Evolutionary conservation across 2,113 vertebrate species (phyloP).

Genomic region (Cervus canadensis): DNA sequence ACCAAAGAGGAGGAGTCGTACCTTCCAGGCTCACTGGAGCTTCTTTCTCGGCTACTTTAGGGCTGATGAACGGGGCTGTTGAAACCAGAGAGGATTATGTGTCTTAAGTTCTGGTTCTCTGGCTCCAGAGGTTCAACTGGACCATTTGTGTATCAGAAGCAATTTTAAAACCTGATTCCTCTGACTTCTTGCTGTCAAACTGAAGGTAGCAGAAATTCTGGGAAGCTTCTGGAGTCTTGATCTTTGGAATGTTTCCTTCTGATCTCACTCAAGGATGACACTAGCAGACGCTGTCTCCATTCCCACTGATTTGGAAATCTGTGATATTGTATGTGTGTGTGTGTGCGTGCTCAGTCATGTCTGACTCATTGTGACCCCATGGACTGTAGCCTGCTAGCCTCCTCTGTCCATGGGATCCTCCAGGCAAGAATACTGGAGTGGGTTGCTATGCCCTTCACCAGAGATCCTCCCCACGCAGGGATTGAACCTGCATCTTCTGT

Average conservation of each 20-base stretch:
- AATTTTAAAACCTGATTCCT: not conserved
- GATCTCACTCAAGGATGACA: not conserved
- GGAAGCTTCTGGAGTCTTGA: not conserved
- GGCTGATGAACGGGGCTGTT: not conserved
- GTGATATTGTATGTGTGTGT: not conserved
- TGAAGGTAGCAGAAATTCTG: not conserved
- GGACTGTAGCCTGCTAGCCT: not conserved
- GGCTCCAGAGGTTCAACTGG: not conserved
- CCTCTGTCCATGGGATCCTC: not conserved
- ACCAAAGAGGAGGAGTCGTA: not conserved
- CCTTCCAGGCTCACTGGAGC: not conserved
- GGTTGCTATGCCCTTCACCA: not conserved
- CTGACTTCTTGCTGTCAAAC: not conserved
- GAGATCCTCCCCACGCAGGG: not conserved
- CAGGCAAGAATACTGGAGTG: not conserved
- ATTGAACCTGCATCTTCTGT: not conserved
- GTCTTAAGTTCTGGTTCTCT: not conserved
- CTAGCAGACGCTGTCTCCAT: not conserved
- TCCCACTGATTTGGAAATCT: not conserved
- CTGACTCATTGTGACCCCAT: not conserved
- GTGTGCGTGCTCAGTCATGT: not conserved
- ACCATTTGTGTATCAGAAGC: constrained; percentile 7
- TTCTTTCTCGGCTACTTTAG: not conserved
- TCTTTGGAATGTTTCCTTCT: not conserved
- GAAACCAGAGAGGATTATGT: not conserved